These are phyloP conservation scores for Nemoura dubitans DNA, from an alignment of 2,888 invertebrate species.

Conservation along the genomic window DNA sequence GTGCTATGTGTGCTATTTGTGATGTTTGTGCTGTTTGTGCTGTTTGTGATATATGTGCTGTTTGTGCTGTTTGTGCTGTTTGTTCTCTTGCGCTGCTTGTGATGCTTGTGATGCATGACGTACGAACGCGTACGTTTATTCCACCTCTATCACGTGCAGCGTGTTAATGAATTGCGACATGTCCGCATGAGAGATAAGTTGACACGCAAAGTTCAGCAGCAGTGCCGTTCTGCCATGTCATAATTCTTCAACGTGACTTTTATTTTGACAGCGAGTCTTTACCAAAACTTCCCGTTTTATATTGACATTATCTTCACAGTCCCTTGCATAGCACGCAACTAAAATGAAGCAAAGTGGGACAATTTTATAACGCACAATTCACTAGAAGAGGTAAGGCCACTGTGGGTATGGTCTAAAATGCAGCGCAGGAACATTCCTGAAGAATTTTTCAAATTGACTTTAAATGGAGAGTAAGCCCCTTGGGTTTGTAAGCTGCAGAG, in stretches of 20 bases:
- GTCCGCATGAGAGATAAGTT: background rate
- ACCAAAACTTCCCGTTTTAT: slow-evolving; percentile 19
- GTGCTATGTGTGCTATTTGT: no score
- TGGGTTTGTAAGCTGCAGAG: background rate
- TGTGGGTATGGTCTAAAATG: background rate
- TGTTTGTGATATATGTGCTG: background rate
- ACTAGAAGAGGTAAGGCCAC: no score
- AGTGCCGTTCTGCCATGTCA: slow-evolving; percentile 26
- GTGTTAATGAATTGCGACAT: slow-evolving; percentile 29
- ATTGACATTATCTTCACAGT: slow-evolving; percentile 15
- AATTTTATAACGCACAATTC: background rate
- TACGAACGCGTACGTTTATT: background rate
- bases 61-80: background rate
- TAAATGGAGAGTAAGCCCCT: background rate
- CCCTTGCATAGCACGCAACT: background rate
- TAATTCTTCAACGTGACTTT: slow-evolving; percentile 15
- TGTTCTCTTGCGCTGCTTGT: background rate
- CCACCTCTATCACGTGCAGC: background rate
- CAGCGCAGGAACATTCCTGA: background rate
- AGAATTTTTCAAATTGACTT: background rate
- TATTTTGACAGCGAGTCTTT: slow-evolving; percentile 22
- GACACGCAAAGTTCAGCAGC: slow-evolving; percentile 21
- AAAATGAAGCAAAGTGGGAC: background rate
- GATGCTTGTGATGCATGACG: background rate
- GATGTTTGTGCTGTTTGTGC: no score